phyloP scores from a whole-genome alignment of 2,113 vertebrate species.

The Mixornis gularis region DNA sequence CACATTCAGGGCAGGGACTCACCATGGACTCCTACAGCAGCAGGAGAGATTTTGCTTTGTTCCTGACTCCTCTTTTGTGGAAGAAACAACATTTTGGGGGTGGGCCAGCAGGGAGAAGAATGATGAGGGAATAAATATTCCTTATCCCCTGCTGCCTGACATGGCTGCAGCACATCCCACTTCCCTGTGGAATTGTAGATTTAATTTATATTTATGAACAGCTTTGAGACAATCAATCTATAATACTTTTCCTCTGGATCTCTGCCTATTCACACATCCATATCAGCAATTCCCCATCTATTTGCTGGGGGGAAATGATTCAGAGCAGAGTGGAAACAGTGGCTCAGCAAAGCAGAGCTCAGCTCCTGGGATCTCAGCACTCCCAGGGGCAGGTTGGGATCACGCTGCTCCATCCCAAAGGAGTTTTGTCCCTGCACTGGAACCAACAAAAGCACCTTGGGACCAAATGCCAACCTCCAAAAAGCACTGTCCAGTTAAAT shows the following conservation, averaged over 20 bases:
- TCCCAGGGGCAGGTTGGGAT: neutral
- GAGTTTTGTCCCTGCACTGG: neutral
- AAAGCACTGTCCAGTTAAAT: neutral
- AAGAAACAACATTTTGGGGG: neutral
- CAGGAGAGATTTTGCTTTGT: neutral
- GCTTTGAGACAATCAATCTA: neutral
- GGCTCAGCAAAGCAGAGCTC: neutral
- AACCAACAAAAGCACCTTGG: neutral
- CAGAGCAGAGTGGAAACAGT: neutral
- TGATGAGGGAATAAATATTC: neutral
- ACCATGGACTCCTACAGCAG: neutral
- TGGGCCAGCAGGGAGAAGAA: neutral
- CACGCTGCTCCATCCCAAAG: neutral
- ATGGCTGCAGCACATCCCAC: neutral
- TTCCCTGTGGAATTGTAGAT: neutral
- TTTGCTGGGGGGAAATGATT: neutral
- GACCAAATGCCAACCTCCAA: neutral
- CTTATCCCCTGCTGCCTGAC: neutral
- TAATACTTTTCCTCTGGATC: constrained; percentile 1
- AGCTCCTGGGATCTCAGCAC: neutral
- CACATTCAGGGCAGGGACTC: neutral
- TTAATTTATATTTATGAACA: constrained; percentile 40
- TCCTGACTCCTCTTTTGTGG: neutral
- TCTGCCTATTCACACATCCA: neutral
- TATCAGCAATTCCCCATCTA: neutral